These are phyloP conservation scores for Peromyscus nudipes DNA, from an alignment of 2,797 vertebrate genomes.

Conservation along the genomic window DNA sequence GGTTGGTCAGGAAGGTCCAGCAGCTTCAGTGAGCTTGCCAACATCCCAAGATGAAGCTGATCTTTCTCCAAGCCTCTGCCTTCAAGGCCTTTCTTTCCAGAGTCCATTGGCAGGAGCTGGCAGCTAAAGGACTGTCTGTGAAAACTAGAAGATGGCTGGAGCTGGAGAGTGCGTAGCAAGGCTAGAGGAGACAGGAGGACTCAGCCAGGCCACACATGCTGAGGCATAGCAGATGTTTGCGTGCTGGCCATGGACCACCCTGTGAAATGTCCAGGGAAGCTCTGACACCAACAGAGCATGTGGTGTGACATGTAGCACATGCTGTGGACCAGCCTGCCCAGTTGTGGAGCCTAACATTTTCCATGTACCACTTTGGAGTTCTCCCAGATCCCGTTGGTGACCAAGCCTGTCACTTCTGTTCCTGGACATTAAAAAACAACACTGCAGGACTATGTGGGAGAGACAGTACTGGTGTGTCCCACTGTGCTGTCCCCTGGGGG, in stretches of 20 bases:
- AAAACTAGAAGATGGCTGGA: fast-evolving
- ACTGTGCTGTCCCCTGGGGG: not conserved
- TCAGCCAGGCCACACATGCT: no score
- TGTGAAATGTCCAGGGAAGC: not conserved
- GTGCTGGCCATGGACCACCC: fast-evolving
- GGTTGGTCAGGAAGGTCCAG: fast-evolving
- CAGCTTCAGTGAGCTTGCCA: not conserved
- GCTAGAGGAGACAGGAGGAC: fast-evolving
- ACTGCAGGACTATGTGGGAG: fast-evolving
- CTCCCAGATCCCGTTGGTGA: fast-evolving
- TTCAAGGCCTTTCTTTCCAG: no score
- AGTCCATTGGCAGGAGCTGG: fast-evolving
- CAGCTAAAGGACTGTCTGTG: fast-evolving
- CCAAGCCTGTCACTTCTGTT: not conserved
- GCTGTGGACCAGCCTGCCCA: fast-evolving
- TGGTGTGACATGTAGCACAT: fast-evolving
- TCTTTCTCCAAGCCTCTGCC: no score
- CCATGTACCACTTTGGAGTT: not conserved
- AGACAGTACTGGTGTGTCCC: not conserved
- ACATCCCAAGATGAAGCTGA: not conserved
- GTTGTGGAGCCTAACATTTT: not conserved
- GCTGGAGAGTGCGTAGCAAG: fast-evolving
- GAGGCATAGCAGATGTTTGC: fast-evolving
- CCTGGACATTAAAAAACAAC: not conserved
- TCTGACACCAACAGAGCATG: fast-evolving